These are phyloP conservation scores for Menidia menidia DNA, from an alignment of 2,797 vertebrate genomes.

Conservation along the genomic window DNA sequence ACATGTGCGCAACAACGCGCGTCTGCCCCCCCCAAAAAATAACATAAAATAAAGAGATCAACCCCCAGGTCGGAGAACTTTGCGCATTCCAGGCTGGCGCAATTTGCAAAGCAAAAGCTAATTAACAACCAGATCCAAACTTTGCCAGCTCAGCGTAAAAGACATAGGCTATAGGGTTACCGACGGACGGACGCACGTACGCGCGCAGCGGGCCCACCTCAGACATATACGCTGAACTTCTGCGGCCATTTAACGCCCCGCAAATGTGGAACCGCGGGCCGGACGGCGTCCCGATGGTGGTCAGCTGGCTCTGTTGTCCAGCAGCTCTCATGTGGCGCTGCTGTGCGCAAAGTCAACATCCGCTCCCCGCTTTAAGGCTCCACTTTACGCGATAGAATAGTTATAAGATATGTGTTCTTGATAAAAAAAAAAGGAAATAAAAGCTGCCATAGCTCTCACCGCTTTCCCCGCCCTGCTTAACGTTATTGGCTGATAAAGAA, in stretches of 20 bases:
- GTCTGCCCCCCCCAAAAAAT: slow-evolving; percentile 26
- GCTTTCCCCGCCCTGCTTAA: too few relatives aligned
- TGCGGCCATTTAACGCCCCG: not conserved
- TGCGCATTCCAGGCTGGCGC: slow-evolving; percentile 15
- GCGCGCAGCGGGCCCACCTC: not conserved
- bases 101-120: not conserved
- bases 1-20: slow-evolving; percentile 43
- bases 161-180: not conserved
- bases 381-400: not conserved
- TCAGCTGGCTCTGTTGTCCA: not conserved
- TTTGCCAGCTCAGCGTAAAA: not conserved
- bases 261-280: not conserved
- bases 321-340: not conserved
- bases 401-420: not conserved
- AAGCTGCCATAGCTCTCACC: not conserved
- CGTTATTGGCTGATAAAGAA: too few relatives aligned
- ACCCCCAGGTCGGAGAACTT: slow-evolving; percentile 25
- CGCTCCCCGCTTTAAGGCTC: too few relatives aligned
- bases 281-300: slow-evolving; percentile 3
- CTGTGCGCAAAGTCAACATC: not conserved
- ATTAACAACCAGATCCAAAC: not conserved
- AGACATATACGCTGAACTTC: not conserved
- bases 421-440: not conserved
- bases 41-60: slow-evolving; percentile 29
- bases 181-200: too few relatives aligned